Percentiles rank a stretch among this genome's conserved stretches.
These are phyloP conservation scores for Diaperis boleti DNA, from an alignment of 2,888 invertebrate species.

Conservation along the genomic window DNA sequence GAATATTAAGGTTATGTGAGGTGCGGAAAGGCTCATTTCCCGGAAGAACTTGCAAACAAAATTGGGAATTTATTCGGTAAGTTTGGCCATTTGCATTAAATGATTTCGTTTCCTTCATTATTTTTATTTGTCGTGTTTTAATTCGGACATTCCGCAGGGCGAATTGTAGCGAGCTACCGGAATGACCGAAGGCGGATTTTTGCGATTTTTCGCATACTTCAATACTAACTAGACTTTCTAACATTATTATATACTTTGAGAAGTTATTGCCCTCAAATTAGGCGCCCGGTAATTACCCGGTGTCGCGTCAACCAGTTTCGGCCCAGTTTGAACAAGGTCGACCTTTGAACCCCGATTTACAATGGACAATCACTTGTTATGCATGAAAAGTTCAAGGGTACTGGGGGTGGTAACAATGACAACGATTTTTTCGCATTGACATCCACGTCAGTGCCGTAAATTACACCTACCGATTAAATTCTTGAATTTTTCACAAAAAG, in stretches of 20 bases:
- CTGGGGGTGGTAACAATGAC: too few relatives aligned
- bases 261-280: neutral
- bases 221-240: neutral
- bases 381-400: too few relatives aligned
- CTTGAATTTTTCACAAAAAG: too few relatives aligned
- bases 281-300: too few relatives aligned
- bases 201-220: neutral
- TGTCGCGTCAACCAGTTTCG: neutral
- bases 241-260: neutral
- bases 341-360: neutral
- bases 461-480: too few relatives aligned
- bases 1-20: conserved; percentile 36
- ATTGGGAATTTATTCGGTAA: conserved; percentile 35
- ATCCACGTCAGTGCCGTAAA: too few relatives aligned
- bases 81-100: neutral
- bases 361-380: too few relatives aligned
- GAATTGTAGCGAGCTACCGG: neutral
- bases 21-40: neutral
- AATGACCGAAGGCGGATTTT: neutral
- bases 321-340: neutral
- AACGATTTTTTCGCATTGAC: too few relatives aligned
- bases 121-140: too few relatives aligned
- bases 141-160: neutral
- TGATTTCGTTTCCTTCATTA: neutral
- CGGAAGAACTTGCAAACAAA: conserved; percentile 5